phyloP scores from a whole-genome alignment of 2,113 vertebrate genomes.

The Plectropomus leopardus region DNA sequence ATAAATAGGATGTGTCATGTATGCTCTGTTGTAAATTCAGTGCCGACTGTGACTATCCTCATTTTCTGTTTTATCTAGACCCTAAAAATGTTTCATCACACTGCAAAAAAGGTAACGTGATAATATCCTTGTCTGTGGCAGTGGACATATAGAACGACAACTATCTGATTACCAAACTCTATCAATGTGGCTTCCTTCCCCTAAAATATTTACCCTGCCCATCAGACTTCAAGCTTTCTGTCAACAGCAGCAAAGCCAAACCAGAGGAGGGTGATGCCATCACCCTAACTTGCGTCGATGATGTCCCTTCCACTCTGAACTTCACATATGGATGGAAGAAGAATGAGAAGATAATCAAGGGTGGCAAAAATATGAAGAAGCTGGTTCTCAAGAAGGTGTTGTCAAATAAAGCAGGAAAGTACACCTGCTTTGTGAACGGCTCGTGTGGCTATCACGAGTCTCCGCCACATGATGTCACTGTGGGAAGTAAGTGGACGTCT shows the following conservation, averaged over 20 bases:
- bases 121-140: neutral
- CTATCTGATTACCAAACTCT: neutral
- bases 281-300: slow-evolving; percentile 50
- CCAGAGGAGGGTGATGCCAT: accelerated
- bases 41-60: neutral
- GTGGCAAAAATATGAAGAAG: neutral
- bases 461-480: accelerated
- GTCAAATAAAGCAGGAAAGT: neutral
- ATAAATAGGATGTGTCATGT: no score
- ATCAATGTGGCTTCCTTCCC: neutral
- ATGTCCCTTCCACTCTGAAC: neutral
- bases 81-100: neutral
- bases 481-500: slow-evolving; percentile 36
- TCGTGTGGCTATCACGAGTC: neutral
- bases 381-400: no score
- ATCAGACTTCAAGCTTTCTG: slow-evolving; percentile 30
- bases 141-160: neutral
- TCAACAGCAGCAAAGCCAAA: accelerated
- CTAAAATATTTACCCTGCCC: slow-evolving; percentile 17
- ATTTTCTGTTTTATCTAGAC: neutral
- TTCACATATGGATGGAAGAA: slow-evolving; percentile 43
- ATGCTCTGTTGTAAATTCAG: neutral
- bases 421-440: slow-evolving; percentile 53
- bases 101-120: slow-evolving; percentile 54
- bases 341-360: accelerated